Evolutionary conservation across 2,113 vertebrate species (phyloP).

Genomic region (Apteryx owenii): DNA sequence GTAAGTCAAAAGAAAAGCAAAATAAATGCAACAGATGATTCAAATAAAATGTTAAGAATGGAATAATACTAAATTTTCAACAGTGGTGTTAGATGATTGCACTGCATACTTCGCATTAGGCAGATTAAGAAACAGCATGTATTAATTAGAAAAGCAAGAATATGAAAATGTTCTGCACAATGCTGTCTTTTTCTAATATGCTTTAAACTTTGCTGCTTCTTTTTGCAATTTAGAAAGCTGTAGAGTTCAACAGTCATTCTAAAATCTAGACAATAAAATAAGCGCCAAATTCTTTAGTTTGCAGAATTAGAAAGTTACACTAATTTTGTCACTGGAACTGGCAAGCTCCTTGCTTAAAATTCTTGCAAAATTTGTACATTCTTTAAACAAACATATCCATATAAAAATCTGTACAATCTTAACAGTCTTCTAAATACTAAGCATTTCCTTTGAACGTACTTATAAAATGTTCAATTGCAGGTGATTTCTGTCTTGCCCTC

Average conservation of each 20-base stretch:
- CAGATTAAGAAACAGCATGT: neutral
- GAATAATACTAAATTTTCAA: neutral
- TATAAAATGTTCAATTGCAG: neutral
- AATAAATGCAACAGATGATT: neutral
- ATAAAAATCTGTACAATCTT: neutral
- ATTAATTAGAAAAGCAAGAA: neutral
- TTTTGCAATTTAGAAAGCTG: neutral
- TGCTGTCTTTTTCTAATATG: neutral
- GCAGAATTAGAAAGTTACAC: neutral
- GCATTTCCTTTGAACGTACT: neutral
- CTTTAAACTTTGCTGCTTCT: neutral
- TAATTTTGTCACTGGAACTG: neutral
- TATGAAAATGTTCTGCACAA: neutral
- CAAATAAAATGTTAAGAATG: neutral
- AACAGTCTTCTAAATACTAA: neutral
- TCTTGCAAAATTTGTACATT: neutral
- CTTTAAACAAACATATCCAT: neutral
- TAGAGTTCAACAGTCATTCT: neutral
- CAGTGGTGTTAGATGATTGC: neutral
- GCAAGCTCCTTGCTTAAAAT: neutral
- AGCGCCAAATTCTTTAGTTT: neutral
- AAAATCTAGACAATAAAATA: neutral
- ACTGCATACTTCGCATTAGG: neutral
- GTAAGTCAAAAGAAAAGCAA: neutral
- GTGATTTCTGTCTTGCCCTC: neutral